phyloP scores from a whole-genome alignment of 2,113 vertebrate genomes.

The Aldabrachelys gigantea region DNA sequence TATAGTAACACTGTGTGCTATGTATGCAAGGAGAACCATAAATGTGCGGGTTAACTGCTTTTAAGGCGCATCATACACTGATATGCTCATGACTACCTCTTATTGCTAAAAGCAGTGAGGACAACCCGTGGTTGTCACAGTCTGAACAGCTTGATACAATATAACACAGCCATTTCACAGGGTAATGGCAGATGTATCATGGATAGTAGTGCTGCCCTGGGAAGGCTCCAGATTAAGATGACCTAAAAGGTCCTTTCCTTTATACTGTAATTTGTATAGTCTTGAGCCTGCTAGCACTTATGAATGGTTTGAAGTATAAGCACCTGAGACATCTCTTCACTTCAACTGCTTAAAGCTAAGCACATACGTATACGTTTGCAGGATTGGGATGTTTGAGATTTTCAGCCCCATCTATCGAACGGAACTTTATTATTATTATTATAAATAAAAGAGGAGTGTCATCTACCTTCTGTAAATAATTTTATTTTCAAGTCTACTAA shows the following conservation, averaged over 20 bases:
- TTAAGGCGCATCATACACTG: not conserved
- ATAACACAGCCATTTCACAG: not conserved
- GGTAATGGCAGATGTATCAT: not conserved
- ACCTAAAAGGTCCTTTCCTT: not conserved
- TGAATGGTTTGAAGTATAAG: not conserved
- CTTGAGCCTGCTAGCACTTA: not conserved
- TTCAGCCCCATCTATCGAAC: not conserved
- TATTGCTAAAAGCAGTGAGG: not conserved
- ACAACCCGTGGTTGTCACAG: not conserved
- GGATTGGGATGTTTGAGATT: not conserved
- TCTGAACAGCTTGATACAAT: not conserved
- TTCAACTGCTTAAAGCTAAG: not conserved
- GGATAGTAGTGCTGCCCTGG: not conserved
- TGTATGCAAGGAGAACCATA: not conserved
- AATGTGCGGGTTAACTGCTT: not conserved
- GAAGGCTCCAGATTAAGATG: not conserved
- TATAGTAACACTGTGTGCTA: not conserved
- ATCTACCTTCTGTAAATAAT: not conserved
- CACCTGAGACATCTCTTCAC: not conserved
- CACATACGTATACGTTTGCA: not conserved
- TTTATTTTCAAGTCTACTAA: not conserved
- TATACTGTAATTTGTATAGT: not conserved
- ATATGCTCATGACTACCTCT: not conserved
- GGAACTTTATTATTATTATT: not conserved
- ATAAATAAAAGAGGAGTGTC: not conserved